Percentiles rank a stretch among this genome's conserved stretches.
Conservation (phyloP, 2,888 invertebrate genomes). For the Petrolisthes manimaculis region DNA sequence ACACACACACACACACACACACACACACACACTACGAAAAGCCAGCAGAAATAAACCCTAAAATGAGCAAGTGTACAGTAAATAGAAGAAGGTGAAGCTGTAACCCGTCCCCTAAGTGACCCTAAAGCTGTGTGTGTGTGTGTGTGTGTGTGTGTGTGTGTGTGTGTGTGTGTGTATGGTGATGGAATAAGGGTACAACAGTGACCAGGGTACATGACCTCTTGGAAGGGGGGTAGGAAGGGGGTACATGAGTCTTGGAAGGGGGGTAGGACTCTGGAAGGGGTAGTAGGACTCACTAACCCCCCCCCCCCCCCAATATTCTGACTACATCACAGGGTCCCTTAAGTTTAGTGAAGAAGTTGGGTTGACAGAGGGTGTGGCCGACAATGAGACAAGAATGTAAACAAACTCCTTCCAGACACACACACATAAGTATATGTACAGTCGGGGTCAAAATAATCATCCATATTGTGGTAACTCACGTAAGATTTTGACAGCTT, state of each 20-base stretch:
- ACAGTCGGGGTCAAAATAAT: no score
- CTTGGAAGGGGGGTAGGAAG: not conserved
- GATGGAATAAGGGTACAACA: not conserved
- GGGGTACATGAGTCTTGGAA: no score
- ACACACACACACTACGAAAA: not conserved
- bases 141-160: not conserved
- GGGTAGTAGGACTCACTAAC: no score
- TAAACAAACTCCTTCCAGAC: no score
- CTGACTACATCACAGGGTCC: no score
- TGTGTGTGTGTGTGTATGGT: not conserved
- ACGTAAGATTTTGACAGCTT: no score
- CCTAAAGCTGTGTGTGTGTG: not conserved
- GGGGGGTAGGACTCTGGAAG: no score
- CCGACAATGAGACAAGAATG: no score
- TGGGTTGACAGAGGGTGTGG: no score
- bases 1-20: conserved; percentile 1
- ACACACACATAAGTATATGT: not conserved
- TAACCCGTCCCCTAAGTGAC: not conserved
- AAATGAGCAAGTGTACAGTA: not conserved
- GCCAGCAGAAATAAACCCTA: not conserved
- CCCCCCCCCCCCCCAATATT: no score
- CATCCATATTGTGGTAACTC: no score
- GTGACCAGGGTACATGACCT: not conserved
- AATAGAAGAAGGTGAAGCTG: not conserved
- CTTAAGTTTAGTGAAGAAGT: no score